phyloP scores from a whole-genome alignment of 2,113 vertebrate genomes.

The Amazona vittata region DNA sequence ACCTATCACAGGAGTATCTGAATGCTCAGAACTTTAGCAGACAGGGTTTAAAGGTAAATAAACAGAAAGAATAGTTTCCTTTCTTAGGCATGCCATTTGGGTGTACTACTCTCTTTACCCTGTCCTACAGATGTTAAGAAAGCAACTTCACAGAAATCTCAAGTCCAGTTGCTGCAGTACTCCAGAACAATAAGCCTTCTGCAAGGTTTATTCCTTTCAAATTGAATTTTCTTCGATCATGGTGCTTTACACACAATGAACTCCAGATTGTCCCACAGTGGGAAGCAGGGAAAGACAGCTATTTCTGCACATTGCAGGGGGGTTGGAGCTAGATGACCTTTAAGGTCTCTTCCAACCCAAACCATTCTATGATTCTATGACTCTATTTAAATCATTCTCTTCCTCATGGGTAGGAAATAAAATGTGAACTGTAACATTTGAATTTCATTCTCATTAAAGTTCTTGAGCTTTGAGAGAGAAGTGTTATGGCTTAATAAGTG shows the following conservation, averaged over 20 bases:
- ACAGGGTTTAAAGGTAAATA: background rate
- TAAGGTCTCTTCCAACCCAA: background rate
- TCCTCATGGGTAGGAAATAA: background rate
- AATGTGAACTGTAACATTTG: background rate
- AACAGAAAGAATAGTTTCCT: constrained; percentile 20
- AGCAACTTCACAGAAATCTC: background rate
- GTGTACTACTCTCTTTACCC: background rate
- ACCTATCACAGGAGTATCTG: background rate
- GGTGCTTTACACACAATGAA: background rate
- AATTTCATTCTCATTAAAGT: background rate
- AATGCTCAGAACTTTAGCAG: constrained; percentile 24
- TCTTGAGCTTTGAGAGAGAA: background rate
- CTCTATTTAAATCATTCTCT: background rate
- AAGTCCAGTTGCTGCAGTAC: background rate
- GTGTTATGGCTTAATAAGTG: background rate
- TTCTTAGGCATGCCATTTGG: constrained; percentile 15
- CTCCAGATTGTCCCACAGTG: background rate
- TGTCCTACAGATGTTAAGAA: background rate
- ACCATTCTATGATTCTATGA: background rate
- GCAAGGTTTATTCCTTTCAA: background rate
- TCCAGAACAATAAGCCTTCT: background rate
- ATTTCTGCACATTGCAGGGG: background rate
- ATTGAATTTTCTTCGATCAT: background rate
- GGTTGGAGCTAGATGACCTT: background rate
- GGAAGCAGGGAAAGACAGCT: background rate